These are phyloP conservation scores for Sparidentex hasta DNA, from an alignment of 2,797 vertebrate species.

Conservation along the genomic window DNA sequence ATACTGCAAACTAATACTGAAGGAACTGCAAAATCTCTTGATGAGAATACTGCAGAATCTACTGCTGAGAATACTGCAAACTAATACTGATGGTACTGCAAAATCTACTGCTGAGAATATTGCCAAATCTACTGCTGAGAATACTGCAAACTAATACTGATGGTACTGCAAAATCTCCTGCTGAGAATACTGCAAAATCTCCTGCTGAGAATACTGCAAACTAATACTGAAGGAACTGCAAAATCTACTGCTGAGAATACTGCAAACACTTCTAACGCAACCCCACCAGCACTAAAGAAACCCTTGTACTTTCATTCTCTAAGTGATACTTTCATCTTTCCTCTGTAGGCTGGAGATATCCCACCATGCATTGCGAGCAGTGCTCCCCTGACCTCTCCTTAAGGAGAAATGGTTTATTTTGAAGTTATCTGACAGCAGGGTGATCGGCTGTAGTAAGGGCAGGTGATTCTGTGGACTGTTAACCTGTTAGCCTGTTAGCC, in stretches of 20 bases:
- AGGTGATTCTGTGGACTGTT: neutral
- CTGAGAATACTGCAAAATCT: neutral
- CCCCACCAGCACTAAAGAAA: neutral
- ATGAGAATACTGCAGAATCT: neutral
- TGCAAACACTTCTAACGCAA: neutral
- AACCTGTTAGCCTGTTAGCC: neutral
- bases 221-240: neutral
- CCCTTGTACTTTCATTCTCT: neutral
- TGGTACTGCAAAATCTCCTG: no score
- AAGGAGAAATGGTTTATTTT: neutral
- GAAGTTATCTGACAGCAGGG: neutral
- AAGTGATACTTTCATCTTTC: neutral
- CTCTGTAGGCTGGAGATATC: neutral
- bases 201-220: no score
- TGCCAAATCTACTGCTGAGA: no score
- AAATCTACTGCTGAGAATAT: no score
- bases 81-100: no score
- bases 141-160: no score
- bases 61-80: no score
- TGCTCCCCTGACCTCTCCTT: slow-evolving; percentile 7
- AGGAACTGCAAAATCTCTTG: no score
- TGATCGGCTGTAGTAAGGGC: slow-evolving; percentile 2
- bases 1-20: no score
- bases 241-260: neutral
- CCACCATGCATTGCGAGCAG: slow-evolving; percentile 22